Evolutionary conservation across 2,113 vertebrate genomes (phyloP).

Genomic region (Oophaga pumilio): DNA sequence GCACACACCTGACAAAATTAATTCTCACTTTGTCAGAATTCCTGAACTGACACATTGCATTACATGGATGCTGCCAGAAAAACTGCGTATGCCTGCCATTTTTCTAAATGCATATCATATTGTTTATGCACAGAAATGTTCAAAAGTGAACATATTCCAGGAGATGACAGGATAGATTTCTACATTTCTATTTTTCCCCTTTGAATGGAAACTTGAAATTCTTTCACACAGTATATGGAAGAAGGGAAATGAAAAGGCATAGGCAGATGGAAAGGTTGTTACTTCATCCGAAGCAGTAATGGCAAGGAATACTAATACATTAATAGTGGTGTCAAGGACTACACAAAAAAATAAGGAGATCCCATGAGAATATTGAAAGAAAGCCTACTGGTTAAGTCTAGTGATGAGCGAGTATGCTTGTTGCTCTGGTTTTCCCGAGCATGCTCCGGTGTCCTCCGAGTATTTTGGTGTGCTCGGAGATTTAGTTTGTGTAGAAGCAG

Average conservation of each 20-base stretch:
- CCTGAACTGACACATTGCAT: conserved; percentile 39
- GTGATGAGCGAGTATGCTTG: too few relatives aligned
- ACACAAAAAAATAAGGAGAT: background rate
- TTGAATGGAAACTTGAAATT: conserved; percentile 15
- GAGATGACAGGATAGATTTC: conserved; percentile 33
- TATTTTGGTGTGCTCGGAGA: too few relatives aligned
- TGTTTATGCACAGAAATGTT: conserved; percentile 1
- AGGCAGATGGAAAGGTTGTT: background rate
- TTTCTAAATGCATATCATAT: conserved; percentile 9
- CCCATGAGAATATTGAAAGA: too few relatives aligned
- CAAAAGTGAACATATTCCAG: conserved; percentile 5
- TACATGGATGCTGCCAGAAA: conserved; percentile 47
- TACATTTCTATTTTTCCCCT: conserved; percentile 40
- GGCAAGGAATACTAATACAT: background rate
- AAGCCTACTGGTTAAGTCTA: too few relatives aligned
- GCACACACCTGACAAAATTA: conserved; percentile 55
- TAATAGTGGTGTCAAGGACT: too few relatives aligned
- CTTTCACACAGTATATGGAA: background rate
- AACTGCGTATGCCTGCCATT: conserved; percentile 27
- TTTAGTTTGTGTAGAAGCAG: too few relatives aligned
- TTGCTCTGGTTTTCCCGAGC: too few relatives aligned
- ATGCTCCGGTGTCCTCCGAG: too few relatives aligned
- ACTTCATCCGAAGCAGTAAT: background rate
- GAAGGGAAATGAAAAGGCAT: background rate
- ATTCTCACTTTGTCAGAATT: conserved; percentile 54